Conservation (phyloP, 2,113 vertebrate genomes). For the Lepus americanus region DNA sequence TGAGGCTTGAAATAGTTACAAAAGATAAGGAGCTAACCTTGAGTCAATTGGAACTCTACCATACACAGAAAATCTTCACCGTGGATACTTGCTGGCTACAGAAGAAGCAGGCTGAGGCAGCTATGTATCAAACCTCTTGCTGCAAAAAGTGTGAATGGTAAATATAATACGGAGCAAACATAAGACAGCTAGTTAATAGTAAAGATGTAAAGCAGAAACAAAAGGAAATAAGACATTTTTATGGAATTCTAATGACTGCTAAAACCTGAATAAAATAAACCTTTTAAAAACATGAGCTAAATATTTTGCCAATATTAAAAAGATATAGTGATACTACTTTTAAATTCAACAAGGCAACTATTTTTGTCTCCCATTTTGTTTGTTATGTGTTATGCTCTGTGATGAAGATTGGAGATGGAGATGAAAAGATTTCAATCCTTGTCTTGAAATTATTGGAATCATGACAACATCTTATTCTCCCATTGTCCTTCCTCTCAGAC, state of each 20-base stretch:
- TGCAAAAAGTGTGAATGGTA: neutral
- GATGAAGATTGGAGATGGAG: neutral
- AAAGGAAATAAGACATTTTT: neutral
- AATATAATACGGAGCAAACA: neutral
- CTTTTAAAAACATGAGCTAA: neutral
- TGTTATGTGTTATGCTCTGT: neutral
- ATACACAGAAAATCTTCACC: neutral
- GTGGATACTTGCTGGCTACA: neutral
- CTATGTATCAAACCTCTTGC: neutral
- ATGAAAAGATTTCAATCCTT: neutral
- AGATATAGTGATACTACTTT: neutral
- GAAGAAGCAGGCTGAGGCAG: neutral
- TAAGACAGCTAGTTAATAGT: neutral
- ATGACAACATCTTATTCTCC: rapidly evolving
- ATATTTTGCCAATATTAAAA: neutral
- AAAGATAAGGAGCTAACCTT: neutral
- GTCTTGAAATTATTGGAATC: neutral
- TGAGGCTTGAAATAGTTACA: neutral
- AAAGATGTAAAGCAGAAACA: neutral
- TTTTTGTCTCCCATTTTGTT: neutral
- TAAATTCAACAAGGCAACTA: neutral
- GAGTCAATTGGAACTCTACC: neutral
- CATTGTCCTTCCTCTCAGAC: neutral
- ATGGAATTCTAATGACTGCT: neutral
- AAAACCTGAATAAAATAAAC: neutral